Evolutionary conservation across 2,797 vertebrate species (phyloP), one percentile per base, ranked within the genome.

Genomic region (Lindbergichthys nudifrons): DNA sequence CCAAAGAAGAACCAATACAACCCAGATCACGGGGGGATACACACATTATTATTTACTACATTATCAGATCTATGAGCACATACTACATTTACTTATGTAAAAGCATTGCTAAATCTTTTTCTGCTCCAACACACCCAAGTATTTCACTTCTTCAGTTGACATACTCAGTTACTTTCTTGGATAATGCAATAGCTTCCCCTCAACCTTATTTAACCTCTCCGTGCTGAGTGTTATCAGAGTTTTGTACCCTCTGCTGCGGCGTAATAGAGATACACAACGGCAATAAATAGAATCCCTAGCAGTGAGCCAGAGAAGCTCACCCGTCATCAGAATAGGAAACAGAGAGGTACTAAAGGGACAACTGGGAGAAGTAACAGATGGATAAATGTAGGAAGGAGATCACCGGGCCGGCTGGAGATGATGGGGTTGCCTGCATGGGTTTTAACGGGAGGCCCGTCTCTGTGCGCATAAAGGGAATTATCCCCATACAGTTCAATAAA

Each of bases 401-500:
- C 62, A 73, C 76, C 7, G 6, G 39, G 63, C 54, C 3, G 23
- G 46, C 63, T 63, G 57, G 45, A 81, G 63, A 78, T 46, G 72
- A 77, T 4, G 67, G 67, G 88, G 56, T 58, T 66, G 21, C 70
- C 65, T 23, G 47, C n/a, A 42, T 71, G 75, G 63, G 43, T 78
- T 84, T 78, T 73, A 79, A 62, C 13, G 59, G 62, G 69, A 69
- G 64, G 70, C 62, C 68, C 32, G 14, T 61, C 66, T 81, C 71
- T 16, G 51, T 23, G 54, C 0, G 30, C 50, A 65, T 81, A 68
- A 84, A 87, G 74, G 66, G 75, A 88, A 79, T 85, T 58, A 73
- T 69, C 73, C 70, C 45, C 4, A 19, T 82, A 82, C 75, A 58
- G 79, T 84, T 84, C 80, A 82, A 77, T 85, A 83, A 80, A 86